Conservation (phyloP, 2,888 invertebrate species). For the Eugnorisma glareosa region DNA sequence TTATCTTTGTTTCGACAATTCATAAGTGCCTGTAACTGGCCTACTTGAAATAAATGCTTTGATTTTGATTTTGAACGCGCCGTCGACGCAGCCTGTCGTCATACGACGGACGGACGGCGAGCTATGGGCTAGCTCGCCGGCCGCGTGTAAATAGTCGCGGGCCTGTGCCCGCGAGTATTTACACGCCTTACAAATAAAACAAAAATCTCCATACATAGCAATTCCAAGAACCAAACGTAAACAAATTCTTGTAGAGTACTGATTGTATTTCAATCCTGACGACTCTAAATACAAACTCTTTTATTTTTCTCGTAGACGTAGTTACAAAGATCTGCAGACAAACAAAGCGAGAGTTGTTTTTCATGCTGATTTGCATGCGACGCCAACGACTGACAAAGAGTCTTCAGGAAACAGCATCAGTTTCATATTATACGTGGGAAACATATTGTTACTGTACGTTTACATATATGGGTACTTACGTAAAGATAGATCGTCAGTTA, state of each 20-base stretch:
- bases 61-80: too few relatives aligned
- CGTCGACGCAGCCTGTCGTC: too few relatives aligned
- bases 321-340: conserved; percentile 2
- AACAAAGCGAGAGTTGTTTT: conserved; percentile 12
- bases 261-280: neutral
- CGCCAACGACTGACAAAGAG: conserved; percentile 44
- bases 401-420: conserved; percentile 10
- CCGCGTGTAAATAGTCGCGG: too few relatives aligned
- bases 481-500: neutral
- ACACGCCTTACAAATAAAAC: neutral
- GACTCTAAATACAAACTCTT: neutral
- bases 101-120: too few relatives aligned
- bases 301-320: neutral
- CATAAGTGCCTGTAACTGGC: too few relatives aligned
- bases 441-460: neutral
- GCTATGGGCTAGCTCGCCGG: too few relatives aligned
- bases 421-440: conserved; percentile 40
- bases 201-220: neutral
- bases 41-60: too few relatives aligned
- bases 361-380: conserved; percentile 50
- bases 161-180: too few relatives aligned
- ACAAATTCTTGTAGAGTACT: neutral
- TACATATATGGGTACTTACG: neutral
- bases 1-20: too few relatives aligned
- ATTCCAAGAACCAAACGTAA: neutral